phyloP scores from a whole-genome alignment of 2,797 vertebrate species.

The Eurystomus glaucurus region DNA sequence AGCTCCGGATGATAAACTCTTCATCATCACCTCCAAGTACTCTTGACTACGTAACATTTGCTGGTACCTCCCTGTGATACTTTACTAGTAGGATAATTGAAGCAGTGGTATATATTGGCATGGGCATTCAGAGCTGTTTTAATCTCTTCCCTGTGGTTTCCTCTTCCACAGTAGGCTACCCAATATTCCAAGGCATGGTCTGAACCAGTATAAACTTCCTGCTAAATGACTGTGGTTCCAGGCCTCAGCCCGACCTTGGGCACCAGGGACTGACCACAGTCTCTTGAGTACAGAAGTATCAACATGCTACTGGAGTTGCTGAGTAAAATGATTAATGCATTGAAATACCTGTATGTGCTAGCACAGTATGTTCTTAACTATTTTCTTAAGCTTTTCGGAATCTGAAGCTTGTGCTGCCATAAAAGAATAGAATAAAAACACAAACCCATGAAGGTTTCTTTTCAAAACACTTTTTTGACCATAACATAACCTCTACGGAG shows the following conservation, averaged over 20 bases:
- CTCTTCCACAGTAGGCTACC: slow-evolving; percentile 2
- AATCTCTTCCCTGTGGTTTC: slow-evolving; percentile 14
- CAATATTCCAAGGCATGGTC: slow-evolving; percentile 26
- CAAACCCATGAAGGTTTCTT: slow-evolving; percentile 25
- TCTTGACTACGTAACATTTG: neutral
- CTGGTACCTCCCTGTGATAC: neutral
- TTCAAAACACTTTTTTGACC: slow-evolving; percentile 52
- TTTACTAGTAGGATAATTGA: neutral
- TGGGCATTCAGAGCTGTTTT: neutral
- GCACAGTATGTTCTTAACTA: slow-evolving; percentile 55
- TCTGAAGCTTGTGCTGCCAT: neutral
- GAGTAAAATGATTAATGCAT: slow-evolving; percentile 68
- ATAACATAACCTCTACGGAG: slow-evolving; percentile 22
- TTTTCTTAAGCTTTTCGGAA: slow-evolving; percentile 68
- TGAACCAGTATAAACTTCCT: slow-evolving; percentile 59
- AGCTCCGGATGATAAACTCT: neutral
- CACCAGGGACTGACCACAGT: slow-evolving; percentile 50
- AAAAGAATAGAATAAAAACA: slow-evolving; percentile 36
- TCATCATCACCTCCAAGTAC: neutral
- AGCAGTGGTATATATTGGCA: neutral
- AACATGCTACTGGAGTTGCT: slow-evolving; percentile 34
- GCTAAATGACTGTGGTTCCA: slow-evolving; percentile 60
- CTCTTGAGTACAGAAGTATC: slow-evolving; percentile 42
- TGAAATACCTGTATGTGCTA: slow-evolving; percentile 54
- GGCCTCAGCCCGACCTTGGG: neutral